Conservation (phyloP, 2,797 vertebrate species). For the Syngnathus rostellatus region DNA sequence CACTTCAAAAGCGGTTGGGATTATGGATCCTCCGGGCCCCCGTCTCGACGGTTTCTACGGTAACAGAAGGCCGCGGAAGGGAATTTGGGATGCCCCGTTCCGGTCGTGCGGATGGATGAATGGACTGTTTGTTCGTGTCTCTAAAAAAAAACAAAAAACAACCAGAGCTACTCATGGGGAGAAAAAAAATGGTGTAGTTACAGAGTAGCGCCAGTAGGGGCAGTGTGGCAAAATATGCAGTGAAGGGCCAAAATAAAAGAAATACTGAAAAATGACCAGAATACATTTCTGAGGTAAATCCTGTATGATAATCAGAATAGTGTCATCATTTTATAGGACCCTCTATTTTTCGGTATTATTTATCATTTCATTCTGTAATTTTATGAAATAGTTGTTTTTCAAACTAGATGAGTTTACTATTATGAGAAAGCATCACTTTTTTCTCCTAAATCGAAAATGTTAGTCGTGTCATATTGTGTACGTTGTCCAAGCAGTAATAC, state of each 20-base stretch:
- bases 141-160: slow-evolving; percentile 15
- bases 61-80: slow-evolving; percentile 50
- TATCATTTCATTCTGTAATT: no score
- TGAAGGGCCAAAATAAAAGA: background rate
- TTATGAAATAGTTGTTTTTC: no score
- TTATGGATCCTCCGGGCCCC: slow-evolving; percentile 22
- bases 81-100: slow-evolving; percentile 58
- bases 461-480: no score
- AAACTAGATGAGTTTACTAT: no score
- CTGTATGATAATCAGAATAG: no score
- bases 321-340: no score
- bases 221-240: slow-evolving; percentile 11
- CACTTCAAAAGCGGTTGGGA: slow-evolving; percentile 24
- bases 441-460: no score
- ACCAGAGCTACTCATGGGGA: slow-evolving; percentile 36
- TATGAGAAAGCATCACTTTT: no score
- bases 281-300: no score
- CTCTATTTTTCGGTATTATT: no score
- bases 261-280: slow-evolving; percentile 11
- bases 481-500: no score
- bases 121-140: slow-evolving; percentile 59
- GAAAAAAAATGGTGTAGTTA: slow-evolving; percentile 20
- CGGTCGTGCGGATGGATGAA: slow-evolving; percentile 60
- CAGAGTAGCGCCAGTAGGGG: slow-evolving; percentile 15
- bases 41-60: slow-evolving; percentile 57